Evolutionary conservation across 1,140 invertebrate species (phyloP), one percentile per base, ranked within the genome.

Genomic region (Eriocheir sinensis): DNA sequence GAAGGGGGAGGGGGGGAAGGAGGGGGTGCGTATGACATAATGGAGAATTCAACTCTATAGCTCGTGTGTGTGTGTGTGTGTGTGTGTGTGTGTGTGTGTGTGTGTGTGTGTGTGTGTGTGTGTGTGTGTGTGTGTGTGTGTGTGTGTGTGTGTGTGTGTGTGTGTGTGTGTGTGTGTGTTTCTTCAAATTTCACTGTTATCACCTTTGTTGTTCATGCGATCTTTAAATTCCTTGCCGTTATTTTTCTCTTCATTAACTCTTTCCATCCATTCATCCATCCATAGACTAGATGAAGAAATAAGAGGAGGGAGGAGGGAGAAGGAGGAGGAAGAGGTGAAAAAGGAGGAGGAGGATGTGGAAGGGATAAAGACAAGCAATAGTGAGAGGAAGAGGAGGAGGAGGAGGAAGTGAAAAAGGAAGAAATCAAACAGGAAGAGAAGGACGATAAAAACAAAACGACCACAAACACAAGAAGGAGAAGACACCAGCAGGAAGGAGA

Each of bases 231-330:
- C n/a, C n/a, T n/a, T n/a, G n/a, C n/a, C n/a, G n/a, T n/a, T 41
- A 15, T 89, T n/a, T 48, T 32, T 48, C 27, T 48, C 88, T 89
- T n/a, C n/a, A n/a, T n/a, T n/a, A n/a, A 17, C 88, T 89, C 38
- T 89, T 41, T 89, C 88, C n/a, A n/a, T 89, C 88, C 41, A 32
- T 89, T 41, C 41, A 27, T 89, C 38, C 41, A 15, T 89, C 38
- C 41, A 27, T 41, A 2, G n/a, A 40, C n/a, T 12, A 0, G n/a
- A n/a, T n/a, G n/a, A n/a, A n/a, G n/a, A n/a, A n/a, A n/a, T n/a
- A n/a, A n/a, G n/a, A n/a, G n/a, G n/a, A n/a, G n/a, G n/a, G n/a
- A n/a, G n/a, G n/a, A n/a, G n/a, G n/a, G n/a, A n/a, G n/a, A n/a
- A n/a, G n/a, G n/a, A n/a, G n/a, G n/a, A n/a, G n/a, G n/a, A n/a